Conservation (phyloP, 37 sponge, comb jelly and placozoan genomes). For the Halisarca cf. caerulea region DNA sequence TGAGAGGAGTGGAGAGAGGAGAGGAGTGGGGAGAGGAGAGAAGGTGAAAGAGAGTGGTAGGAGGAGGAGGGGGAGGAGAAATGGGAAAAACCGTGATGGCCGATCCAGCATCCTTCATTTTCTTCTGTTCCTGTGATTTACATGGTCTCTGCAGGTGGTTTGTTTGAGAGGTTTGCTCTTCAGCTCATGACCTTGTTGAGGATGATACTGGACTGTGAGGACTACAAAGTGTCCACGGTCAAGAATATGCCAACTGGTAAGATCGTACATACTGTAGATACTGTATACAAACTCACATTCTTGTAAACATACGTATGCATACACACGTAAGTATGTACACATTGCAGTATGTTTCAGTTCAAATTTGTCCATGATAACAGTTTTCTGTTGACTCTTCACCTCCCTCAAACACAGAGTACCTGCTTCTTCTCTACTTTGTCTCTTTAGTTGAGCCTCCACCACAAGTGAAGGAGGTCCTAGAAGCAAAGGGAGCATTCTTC, state of each 20-base stretch:
- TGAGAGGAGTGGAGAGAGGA: no score
- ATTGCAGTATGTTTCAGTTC: neutral
- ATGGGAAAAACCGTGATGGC: no score
- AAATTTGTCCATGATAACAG: no score
- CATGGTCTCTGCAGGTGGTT: slow-evolving; percentile 52
- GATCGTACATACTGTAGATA: slow-evolving; percentile 45
- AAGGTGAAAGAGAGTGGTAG: no score
- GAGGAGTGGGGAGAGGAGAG: no score
- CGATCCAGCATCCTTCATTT: no score
- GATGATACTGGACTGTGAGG: slow-evolving; percentile 83
- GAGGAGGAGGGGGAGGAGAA: no score
- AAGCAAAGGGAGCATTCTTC: slow-evolving; percentile 59
- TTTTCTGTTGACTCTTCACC: no score
- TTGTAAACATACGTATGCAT: slow-evolving; percentile 12
- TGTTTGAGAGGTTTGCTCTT: slow-evolving; percentile 84
- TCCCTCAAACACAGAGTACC: no score
- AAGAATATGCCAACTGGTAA: neutral
- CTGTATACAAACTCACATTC: slow-evolving; percentile 8
- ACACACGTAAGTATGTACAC: slow-evolving; percentile 28
- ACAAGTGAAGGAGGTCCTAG: slow-evolving; percentile 62
- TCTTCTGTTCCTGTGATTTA: no score
- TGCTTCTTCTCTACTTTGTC: neutral
- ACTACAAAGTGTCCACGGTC: slow-evolving; percentile 58
- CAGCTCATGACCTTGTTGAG: slow-evolving; percentile 71
- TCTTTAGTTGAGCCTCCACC: slow-evolving; percentile 49